phyloP scores from a whole-genome alignment of 30 jellyfish, hydroid and myxozoan genomes.

The Sanderia malayensis region DNA sequence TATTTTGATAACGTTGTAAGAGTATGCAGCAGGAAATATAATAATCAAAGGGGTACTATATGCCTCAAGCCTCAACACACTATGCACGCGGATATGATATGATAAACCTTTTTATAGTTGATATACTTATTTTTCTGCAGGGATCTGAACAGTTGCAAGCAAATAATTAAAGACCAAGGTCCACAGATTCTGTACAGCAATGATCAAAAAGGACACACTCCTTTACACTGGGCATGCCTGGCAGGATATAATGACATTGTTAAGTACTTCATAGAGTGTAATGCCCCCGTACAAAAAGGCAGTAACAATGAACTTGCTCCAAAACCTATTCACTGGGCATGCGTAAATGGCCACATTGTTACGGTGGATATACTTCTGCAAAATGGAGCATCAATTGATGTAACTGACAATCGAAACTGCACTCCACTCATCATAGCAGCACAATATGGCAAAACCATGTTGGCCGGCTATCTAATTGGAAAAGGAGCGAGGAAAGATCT shows the following conservation, averaged over 20 bases:
- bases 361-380: slow-evolving; percentile 86
- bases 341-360: slow-evolving; percentile 91
- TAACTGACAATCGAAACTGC: slow-evolving; percentile 76
- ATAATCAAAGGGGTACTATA: no score
- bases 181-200: slow-evolving; percentile 53
- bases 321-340: slow-evolving; percentile 98
- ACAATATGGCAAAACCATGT: slow-evolving; percentile 85
- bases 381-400: slow-evolving; percentile 88
- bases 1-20: no score
- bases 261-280: slow-evolving; percentile 64
- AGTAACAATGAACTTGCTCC: slow-evolving; percentile 89
- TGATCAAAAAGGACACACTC: slow-evolving; percentile 95
- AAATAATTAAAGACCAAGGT: slow-evolving; percentile 60
- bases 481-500: slow-evolving; percentile 94
- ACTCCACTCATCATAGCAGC: slow-evolving; percentile 94
- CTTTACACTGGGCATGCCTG: slow-evolving; percentile 98
- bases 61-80: no score
- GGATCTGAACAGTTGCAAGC: slow-evolving; percentile 76
- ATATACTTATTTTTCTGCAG: no score
- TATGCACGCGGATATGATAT: no score
- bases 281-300: slow-evolving; percentile 87
- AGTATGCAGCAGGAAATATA: no score
- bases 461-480: slow-evolving; percentile 87
- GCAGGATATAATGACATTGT: slow-evolving; percentile 93
- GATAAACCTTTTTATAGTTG: no score